Conservation (phyloP, 2,797 vertebrate species). For the Rhinatrema bivittatum region DNA sequence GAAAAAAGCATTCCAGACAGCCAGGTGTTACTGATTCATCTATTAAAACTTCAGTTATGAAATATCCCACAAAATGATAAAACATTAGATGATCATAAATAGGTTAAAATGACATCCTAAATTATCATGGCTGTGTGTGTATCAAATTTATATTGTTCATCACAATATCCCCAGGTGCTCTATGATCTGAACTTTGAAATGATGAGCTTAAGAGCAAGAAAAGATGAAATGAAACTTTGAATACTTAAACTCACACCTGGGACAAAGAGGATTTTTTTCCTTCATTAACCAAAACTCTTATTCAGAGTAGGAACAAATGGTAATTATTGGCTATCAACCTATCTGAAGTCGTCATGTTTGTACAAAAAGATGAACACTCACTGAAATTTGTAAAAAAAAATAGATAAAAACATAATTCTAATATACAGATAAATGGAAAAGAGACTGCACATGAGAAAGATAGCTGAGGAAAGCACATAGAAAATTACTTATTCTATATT, state of each 20-base stretch:
- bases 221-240: too few relatives aligned
- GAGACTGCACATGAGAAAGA: too few relatives aligned
- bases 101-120: constrained; percentile 59
- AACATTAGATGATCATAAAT: constrained; percentile 82
- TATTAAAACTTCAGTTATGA: constrained; percentile 88
- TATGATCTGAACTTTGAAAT: constrained; percentile 44
- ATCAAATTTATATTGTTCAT: constrained; percentile 55
- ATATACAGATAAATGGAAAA: too few relatives aligned
- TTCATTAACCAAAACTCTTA: constrained; percentile 16
- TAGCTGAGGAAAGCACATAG: too few relatives aligned
- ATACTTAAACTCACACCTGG: constrained; percentile 6
- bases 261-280: constrained; percentile 5
- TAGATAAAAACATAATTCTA: too few relatives aligned
- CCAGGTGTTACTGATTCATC: constrained; percentile 83
- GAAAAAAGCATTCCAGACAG: constrained; percentile 79
- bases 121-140: constrained; percentile 54
- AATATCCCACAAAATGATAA: constrained; percentile 83
- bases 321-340: too few relatives aligned
- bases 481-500: too few relatives aligned
- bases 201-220: constrained; percentile 10
- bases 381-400: too few relatives aligned
- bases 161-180: constrained; percentile 43
- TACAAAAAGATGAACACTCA: too few relatives aligned
- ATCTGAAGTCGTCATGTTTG: too few relatives aligned
- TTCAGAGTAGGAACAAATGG: too few relatives aligned